Conservation (phyloP, 2,888 invertebrate genomes). For the Drosophila planitibia region DNA sequence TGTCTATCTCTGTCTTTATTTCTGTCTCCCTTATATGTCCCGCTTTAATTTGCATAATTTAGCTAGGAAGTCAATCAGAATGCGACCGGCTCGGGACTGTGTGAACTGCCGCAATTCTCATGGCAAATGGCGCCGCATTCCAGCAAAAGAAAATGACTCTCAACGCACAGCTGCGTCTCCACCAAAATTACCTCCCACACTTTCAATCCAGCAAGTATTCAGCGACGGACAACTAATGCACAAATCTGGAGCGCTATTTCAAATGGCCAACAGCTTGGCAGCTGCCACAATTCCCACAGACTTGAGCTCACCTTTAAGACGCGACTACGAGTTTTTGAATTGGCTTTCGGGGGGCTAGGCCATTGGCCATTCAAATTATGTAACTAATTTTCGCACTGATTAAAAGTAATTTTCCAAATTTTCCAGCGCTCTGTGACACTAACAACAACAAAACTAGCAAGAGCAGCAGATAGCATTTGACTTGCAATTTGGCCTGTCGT, state of each 20-base stretch:
- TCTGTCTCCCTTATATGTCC: slow-evolving; percentile 9
- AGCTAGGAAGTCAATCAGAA: slow-evolving; percentile 49
- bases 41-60: slow-evolving; percentile 64
- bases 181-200: slow-evolving; percentile 27
- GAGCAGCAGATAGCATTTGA: slow-evolving; percentile 35
- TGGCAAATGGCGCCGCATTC: slow-evolving; percentile 57
- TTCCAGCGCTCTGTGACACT: slow-evolving; percentile 67
- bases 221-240: slow-evolving; percentile 13
- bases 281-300: slow-evolving; percentile 49
- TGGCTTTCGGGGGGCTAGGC: slow-evolving; percentile 12
- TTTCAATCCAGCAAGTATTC: slow-evolving; percentile 18
- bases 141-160: slow-evolving; percentile 25
- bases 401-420: slow-evolving; percentile 77
- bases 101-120: slow-evolving; percentile 61
- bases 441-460: slow-evolving; percentile 41
- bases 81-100: slow-evolving; percentile 36
- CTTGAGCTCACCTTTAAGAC: slow-evolving; percentile 14
- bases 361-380: slow-evolving; percentile 63
- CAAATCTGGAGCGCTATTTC: slow-evolving; percentile 44
- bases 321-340: slow-evolving; percentile 3
- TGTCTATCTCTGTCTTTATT: neutral
- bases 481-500: slow-evolving; percentile 66
- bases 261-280: slow-evolving; percentile 36
- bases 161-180: slow-evolving; percentile 50
- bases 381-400: slow-evolving; percentile 77